Evolutionary conservation across 2,888 invertebrate genomes (phyloP), one percentile per base, ranked within the genome.

Genomic region (Napeogenes inachia): DNA sequence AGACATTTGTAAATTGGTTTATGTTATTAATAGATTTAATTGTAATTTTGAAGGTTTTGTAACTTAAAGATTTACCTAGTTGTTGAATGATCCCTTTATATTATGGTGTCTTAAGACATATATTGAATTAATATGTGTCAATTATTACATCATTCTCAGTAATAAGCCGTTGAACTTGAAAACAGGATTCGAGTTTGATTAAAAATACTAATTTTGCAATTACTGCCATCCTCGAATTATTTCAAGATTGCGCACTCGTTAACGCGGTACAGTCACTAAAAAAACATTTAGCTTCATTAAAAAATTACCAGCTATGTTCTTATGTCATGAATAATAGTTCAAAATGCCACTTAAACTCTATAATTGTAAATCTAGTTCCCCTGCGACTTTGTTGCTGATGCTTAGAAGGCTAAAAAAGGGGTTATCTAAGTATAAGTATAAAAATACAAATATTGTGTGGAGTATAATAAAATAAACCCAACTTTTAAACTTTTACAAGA

Each of bases 231-330:
- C 65, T 68, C 63, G 68, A 76, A 76, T 75, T 74, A 76, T 75
- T 73, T 70, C 69, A 61, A 70, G 68, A 71, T 75, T 72, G n/a
- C 73, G 75, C 64, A 46, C 70, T 79, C 76, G 78, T 71, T 71
- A 68, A 60, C 62, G 60, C 45, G 45, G 76, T 77, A 76, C 72
- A 69, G 53, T 71, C 71, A 60, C 5, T 57, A 55, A 59, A 56
- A 67, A 62, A 66, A 42, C 63, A 64, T 46, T 50, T 64, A 54
- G 54, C 58, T 60, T 60, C 54, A 64, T 61, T 67, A 59, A 61
- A 61, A 59, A 57, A 54, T 59, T 30, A 54, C 46, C 54, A 45
- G n/a, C 32, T 45, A 13, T 33, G 21, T 50, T 13, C 45, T 56
- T 56, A 58, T 61, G 53, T 56, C 57, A 61, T 53, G 53, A 42